Percentiles rank a stretch among this genome's conserved stretches.
Evolutionary conservation across 2,113 vertebrate genomes (phyloP).

Genomic region (Polyodon spathula): DNA sequence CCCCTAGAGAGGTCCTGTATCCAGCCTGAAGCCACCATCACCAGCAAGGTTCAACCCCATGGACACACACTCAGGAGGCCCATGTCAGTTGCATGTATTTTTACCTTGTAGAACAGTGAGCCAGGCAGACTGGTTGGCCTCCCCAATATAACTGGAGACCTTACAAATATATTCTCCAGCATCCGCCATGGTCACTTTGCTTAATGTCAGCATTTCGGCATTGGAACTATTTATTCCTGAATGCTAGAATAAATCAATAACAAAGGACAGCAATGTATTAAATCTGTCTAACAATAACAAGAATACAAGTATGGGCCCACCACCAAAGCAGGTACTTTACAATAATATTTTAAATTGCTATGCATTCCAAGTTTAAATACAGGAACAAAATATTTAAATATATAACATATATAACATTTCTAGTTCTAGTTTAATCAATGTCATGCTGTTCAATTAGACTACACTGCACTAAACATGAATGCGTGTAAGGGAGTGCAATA

Average conservation of each 20-base stretch:
- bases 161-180: conserved; percentile 97
- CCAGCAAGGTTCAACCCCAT: conserved; percentile 29
- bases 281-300: conserved; percentile 24
- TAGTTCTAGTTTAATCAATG: no score
- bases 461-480: no score
- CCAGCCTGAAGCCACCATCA: conserved; percentile 41
- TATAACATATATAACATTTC: no score
- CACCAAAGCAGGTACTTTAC: conserved; percentile 37
- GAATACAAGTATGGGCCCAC: conserved; percentile 31
- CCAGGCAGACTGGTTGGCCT: conserved; percentile 96
- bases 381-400: no score
- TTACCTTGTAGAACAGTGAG: conserved; percentile 83
- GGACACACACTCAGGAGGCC: conserved; percentile 30
- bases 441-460: no score
- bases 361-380: no score
- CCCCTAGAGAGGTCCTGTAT: conserved; percentile 40
- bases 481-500: no score
- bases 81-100: conserved; percentile 28
- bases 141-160: conserved; percentile 99
- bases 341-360: no score
- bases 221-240: conserved; percentile 99
- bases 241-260: conserved; percentile 66
- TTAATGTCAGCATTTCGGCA: conserved; percentile 91
- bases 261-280: conserved; percentile 22
- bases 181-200: conserved; percentile 91